These are phyloP conservation scores for Octomys mimax DNA, from an alignment of 2,797 vertebrate genomes.

Conservation along the genomic window DNA sequence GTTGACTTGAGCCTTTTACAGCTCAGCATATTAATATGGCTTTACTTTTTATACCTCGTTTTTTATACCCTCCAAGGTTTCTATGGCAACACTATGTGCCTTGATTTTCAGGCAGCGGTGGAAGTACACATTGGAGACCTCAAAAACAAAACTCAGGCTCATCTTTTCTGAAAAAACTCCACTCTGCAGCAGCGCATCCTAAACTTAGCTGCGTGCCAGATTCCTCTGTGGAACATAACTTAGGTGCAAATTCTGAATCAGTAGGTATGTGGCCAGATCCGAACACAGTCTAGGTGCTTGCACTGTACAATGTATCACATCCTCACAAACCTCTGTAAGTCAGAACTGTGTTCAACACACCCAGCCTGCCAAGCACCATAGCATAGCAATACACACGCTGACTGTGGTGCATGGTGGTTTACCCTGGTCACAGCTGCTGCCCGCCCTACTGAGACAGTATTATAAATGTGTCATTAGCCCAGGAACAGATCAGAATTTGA, in stretches of 20 bases:
- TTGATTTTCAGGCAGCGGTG: neutral
- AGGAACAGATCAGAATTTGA: neutral
- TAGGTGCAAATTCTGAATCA: neutral
- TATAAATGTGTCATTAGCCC: neutral
- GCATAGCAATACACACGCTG: neutral
- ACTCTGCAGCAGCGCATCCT: neutral
- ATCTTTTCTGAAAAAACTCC: slow-evolving; percentile 3
- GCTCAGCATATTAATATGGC: too few relatives aligned
- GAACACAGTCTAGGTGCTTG: neutral
- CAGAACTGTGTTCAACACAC: neutral
- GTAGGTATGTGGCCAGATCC: neutral
- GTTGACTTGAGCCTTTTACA: too few relatives aligned
- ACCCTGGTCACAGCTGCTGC: neutral
- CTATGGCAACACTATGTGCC: neutral
- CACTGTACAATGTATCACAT: neutral
- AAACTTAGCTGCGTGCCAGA: neutral
- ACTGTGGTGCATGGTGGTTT: too few relatives aligned
- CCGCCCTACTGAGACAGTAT: too few relatives aligned
- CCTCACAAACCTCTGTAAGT: neutral
- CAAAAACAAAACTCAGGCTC: neutral
- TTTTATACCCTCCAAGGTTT: neutral
- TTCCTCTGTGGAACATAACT: neutral
- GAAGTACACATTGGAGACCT: neutral
- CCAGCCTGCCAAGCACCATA: neutral
- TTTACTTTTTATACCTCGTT: too few relatives aligned